Conservation (phyloP, 2,888 invertebrate species). For the Cynaeus angustus region DNA sequence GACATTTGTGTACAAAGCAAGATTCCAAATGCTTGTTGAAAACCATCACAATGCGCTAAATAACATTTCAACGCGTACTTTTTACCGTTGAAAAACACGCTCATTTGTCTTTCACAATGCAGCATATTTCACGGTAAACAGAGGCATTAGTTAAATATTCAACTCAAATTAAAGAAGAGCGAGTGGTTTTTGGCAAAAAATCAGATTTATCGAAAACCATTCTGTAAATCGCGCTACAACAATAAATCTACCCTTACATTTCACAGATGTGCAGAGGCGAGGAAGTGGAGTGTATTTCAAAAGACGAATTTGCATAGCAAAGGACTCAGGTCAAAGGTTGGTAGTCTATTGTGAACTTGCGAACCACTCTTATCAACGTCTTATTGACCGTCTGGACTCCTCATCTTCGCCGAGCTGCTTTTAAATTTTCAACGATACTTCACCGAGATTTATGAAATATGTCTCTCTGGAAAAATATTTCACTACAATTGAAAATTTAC, state of each 20-base stretch:
- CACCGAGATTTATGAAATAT: conserved; percentile 36
- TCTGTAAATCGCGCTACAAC: background rate
- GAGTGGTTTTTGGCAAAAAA: conserved; percentile 14
- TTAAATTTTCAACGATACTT: conserved; percentile 24
- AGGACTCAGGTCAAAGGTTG: conserved; percentile 51
- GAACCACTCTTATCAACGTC: conserved; percentile 26
- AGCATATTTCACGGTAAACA: conserved; percentile 61
- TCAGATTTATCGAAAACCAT: conserved; percentile 22
- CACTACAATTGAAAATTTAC: conserved; percentile 34
- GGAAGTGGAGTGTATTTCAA: conserved; percentile 56
- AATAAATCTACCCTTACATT: conserved; percentile 16
- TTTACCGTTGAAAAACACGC: conserved; percentile 59
- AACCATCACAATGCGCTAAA: conserved; percentile 62
- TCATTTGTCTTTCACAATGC: conserved; percentile 63
- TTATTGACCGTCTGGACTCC: conserved; percentile 29
- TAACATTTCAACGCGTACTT: conserved; percentile 63
- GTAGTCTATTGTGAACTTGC: conserved; percentile 45
- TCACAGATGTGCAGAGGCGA: conserved; percentile 10
- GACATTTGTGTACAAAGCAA: conserved; percentile 56
- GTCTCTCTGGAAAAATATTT: conserved; percentile 37
- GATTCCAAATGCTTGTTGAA: conserved; percentile 58
- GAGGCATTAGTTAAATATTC: conserved; percentile 56
- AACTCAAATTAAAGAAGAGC: conserved; percentile 51
- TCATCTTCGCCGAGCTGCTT: conserved; percentile 1
- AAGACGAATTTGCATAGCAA: conserved; percentile 58